Conservation (phyloP, 2,113 vertebrate genomes). For the human region DNA sequence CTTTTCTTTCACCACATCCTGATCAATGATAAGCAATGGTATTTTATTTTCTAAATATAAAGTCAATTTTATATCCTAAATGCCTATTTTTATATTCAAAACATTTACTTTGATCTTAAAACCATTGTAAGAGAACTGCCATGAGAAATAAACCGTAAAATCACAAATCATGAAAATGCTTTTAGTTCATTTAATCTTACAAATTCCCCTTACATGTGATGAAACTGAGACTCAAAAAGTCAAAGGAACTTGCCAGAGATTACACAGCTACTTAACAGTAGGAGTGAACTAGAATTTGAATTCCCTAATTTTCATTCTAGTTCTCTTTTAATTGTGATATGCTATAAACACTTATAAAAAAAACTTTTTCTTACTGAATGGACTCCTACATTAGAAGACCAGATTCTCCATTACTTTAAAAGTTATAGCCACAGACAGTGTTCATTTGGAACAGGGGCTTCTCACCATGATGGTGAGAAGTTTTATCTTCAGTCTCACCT, state of each 20-base stretch:
- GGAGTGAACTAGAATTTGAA: background rate
- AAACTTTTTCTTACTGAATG: background rate
- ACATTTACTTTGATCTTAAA: background rate
- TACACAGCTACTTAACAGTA: background rate
- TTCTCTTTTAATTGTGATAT: background rate
- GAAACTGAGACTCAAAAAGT: background rate
- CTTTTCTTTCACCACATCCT: background rate
- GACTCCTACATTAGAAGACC: background rate
- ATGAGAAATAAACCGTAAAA: background rate
- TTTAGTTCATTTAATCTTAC: background rate
- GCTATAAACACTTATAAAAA: background rate
- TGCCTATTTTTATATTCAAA: background rate
- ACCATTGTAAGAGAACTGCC: background rate
- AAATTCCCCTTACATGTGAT: background rate
- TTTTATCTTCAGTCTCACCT: background rate
- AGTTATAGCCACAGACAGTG: background rate
- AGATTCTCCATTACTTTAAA: background rate
- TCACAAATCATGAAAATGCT: background rate
- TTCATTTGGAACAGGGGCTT: background rate
- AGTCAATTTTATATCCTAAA: background rate
- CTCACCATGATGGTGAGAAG: background rate
- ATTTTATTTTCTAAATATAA: background rate
- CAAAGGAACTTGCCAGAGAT: background rate
- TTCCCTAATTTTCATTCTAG: background rate
- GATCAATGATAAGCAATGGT: background rate